These are phyloP conservation scores for Lasiommata megera DNA, from an alignment of 2,888 invertebrate genomes.

Conservation along the genomic window DNA sequence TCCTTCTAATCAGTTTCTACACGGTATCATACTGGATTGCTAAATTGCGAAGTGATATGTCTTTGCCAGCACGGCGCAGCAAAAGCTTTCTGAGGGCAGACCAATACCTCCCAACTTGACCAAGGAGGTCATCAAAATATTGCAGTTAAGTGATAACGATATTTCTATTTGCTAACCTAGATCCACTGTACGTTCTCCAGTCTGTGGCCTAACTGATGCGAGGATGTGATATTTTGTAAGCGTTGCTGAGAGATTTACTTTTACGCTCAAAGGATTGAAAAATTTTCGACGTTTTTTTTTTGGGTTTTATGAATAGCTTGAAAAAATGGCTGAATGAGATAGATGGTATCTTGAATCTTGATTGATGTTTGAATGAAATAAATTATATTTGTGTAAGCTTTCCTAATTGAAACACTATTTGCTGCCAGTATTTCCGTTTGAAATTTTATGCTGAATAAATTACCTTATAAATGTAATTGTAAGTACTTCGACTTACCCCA, in stretches of 20 bases:
- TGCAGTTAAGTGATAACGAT: too few species aligned
- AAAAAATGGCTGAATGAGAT: not conserved
- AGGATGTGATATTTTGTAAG: not conserved
- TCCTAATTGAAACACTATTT: not conserved
- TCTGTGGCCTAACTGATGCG: not conserved
- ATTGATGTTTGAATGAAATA: not conserved
- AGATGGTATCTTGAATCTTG: not conserved
- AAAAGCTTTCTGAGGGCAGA: too few species aligned
- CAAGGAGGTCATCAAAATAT: too few species aligned
- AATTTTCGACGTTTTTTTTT: not conserved
- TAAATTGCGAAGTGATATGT: too few species aligned
- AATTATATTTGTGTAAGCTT: not conserved
- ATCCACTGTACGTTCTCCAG: not conserved
- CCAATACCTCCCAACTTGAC: too few species aligned
- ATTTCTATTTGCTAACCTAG: too few species aligned
- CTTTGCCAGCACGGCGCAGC: too few species aligned
- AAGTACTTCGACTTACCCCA: too few species aligned
- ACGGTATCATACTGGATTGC: too few species aligned
- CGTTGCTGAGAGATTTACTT: constrained; percentile 9
- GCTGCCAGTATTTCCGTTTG: not conserved
- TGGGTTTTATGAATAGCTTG: not conserved
- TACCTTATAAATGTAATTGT: too few species aligned
- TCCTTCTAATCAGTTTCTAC: too few species aligned
- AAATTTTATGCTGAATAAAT: too few species aligned
- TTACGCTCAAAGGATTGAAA: constrained; percentile 10